Evolutionary conservation across 2,888 invertebrate genomes (phyloP), one percentile per base, ranked within the genome.

Genomic region (Criorhina ranunculi): DNA sequence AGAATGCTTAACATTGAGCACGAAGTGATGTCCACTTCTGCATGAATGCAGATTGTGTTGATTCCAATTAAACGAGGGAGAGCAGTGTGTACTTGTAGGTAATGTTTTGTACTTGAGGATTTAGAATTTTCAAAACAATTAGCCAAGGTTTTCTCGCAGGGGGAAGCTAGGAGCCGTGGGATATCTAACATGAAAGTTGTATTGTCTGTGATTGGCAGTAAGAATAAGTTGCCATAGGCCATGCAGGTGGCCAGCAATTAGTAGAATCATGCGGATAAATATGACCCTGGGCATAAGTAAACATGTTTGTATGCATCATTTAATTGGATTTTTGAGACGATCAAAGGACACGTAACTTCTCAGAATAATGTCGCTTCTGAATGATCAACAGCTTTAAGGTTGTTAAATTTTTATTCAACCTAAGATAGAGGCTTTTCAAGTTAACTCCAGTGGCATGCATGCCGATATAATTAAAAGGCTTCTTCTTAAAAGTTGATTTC

Each of bases 1-100:
- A 60, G 35, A 57, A 60, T 59, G 44, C 78, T 78, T 78, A 49
- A 57, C 82, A 83, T 67, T 83, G 67, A 67, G 57, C 37, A 57
- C 51, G 51, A 57, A 49, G 40, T 31, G 73, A 78, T 78, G 72
- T 83, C 51, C 42, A 60, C 59, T 62, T 69, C 69, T 62, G 69
- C 60, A 64, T 60, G 77, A 77, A 59, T 60, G 77, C 67, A 77
- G 51, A 77, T 77, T 37, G 46, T 55, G 57, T 57, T 59, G 40
- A 33, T 42, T 35, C 55, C 53, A 75, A 49, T 67, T 76, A 57
- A 29, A 29, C 42, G 44, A 62, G 37, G 40, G 17, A 3, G 12
- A 35, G 12, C 0, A 12, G 4, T 4, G 24, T 24, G 24, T 24
- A 24, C 24, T 24, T 19, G 24, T 24, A 15, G 40, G n/a, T 17